Conservation (phyloP, 2,797 vertebrate species). For the Cephalopachus bancanus region DNA sequence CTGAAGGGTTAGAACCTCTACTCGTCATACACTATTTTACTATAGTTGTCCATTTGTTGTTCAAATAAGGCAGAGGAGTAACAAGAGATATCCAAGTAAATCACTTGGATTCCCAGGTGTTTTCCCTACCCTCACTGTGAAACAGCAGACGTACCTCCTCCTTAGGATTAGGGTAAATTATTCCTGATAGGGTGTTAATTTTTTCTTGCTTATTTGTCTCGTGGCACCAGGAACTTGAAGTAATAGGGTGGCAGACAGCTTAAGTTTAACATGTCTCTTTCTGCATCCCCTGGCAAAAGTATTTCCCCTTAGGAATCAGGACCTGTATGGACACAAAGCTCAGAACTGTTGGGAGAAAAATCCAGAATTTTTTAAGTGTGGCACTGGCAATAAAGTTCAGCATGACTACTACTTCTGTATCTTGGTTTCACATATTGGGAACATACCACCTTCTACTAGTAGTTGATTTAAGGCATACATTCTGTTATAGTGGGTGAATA, state of each 20-base stretch:
- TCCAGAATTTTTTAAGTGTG: not conserved
- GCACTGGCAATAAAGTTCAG: not conserved
- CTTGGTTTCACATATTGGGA: not conserved
- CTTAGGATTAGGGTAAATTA: not conserved
- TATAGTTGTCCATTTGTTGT: not conserved
- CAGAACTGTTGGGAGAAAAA: not conserved
- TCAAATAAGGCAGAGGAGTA: not conserved
- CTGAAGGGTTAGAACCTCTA: not conserved
- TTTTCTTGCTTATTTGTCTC: not conserved
- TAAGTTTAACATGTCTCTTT: not conserved
- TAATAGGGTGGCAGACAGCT: not conserved
- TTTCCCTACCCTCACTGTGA: not conserved
- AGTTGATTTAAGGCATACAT: not conserved
- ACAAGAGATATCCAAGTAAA: not conserved
- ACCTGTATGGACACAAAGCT: not conserved
- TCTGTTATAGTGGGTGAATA: not conserved
- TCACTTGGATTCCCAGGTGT: not conserved
- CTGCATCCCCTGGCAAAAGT: not conserved
- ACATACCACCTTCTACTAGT: not conserved
- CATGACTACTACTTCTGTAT: not conserved
- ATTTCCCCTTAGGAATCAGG: not conserved
- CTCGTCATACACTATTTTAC: not conserved
- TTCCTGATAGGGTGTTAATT: not conserved
- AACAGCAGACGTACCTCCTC: not conserved
- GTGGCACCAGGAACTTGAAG: not conserved